Percentiles rank a stretch among this genome's conserved stretches.
These are phyloP conservation scores for Cladopsammia gracilis DNA, from an alignment of 64 coral and sea anemone genomes.

Conservation along the genomic window DNA sequence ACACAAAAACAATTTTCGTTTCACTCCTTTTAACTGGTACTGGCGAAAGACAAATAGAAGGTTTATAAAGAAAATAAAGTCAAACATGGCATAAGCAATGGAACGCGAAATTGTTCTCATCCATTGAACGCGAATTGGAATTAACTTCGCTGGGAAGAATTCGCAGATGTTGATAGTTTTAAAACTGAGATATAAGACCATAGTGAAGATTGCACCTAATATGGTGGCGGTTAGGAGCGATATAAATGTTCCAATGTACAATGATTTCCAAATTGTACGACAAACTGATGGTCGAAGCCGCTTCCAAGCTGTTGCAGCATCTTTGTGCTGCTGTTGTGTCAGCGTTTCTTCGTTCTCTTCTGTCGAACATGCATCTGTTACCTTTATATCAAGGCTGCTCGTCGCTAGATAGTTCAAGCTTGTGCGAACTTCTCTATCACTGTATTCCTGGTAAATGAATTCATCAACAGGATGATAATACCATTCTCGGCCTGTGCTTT, in stretches of 20 bases:
- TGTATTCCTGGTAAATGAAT: slow-evolving; percentile 15
- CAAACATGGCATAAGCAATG: not conserved
- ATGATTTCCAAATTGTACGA: not conserved
- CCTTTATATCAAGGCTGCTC: not conserved
- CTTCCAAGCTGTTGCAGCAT: not conserved
- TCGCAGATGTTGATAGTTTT: not conserved
- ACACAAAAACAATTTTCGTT: not conserved
- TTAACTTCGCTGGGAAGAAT: not conserved
- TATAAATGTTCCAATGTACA: not conserved
- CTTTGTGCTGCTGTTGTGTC: not conserved
- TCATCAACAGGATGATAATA: not conserved
- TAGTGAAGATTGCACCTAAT: not conserved
- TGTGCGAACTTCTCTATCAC: not conserved
- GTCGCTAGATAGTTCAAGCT: not conserved
- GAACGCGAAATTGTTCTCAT: not conserved
- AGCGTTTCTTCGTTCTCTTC: not conserved
- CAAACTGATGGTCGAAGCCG: not conserved
- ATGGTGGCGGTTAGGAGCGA: not conserved
- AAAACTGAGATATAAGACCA: not conserved
- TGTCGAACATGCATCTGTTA: not conserved
- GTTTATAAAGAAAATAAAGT: not conserved
- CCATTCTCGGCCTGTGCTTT: not conserved
- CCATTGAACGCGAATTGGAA: not conserved
- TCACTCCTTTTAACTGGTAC: not conserved
- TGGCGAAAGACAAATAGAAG: not conserved